A percentile compares a stretch with the other conserved stretches of the same genome.
phyloP scores from a whole-genome alignment of 2,797 vertebrate species.

The Potorous gilbertii region DNA sequence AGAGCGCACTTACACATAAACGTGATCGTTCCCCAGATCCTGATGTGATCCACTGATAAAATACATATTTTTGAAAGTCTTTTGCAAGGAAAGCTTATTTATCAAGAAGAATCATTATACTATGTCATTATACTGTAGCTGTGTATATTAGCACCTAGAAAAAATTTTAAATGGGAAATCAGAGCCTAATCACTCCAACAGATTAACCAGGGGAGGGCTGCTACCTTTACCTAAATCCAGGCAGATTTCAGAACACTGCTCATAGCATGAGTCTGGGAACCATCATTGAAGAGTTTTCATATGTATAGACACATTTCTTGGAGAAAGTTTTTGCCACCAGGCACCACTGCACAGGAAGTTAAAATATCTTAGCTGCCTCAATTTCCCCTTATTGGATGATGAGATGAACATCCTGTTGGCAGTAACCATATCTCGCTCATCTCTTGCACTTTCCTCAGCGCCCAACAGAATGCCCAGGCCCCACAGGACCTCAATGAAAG shows the following conservation, averaged over 20 bases:
- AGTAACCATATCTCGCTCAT: background rate
- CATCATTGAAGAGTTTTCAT: background rate
- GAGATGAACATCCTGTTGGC: background rate
- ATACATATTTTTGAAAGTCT: background rate
- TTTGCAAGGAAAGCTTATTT: background rate
- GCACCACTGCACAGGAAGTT: background rate
- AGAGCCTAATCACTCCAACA: background rate
- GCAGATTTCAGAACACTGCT: background rate
- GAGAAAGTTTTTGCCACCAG: background rate
- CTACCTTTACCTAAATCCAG: conserved; percentile 1
- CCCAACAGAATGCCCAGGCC: background rate
- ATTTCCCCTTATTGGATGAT: background rate
- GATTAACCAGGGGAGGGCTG: background rate
- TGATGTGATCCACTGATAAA: background rate
- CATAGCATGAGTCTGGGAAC: background rate
- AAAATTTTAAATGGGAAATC: conserved; percentile 42
- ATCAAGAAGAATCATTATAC: background rate
- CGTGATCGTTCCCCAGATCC: background rate
- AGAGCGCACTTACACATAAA: background rate
- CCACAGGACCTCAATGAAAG: background rate
- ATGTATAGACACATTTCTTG: background rate
- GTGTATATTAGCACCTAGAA: conserved; percentile 1
- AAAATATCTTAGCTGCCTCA: conserved; percentile 35
- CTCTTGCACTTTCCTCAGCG: background rate
- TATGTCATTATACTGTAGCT: background rate